Conservation (phyloP, 2,113 vertebrate genomes). For the Dromiciops gliroides region DNA sequence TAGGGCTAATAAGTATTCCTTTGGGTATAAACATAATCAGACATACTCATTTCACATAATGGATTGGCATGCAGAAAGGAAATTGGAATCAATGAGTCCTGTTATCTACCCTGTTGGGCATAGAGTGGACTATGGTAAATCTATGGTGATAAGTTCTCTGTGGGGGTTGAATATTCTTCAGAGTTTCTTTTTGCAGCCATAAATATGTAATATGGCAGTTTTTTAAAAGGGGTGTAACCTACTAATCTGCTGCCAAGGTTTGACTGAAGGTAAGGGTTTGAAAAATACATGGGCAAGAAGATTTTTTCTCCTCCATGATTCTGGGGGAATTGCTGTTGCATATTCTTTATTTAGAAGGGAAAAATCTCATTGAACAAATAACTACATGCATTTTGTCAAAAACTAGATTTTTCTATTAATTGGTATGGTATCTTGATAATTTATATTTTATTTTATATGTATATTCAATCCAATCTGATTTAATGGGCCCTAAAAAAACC, state of each 20-base stretch:
- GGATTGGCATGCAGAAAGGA: neutral
- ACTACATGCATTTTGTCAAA: neutral
- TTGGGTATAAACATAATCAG: neutral
- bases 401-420: neutral
- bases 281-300: neutral
- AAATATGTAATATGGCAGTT: neutral
- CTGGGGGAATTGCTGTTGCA: neutral
- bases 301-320: neutral
- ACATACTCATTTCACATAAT: neutral
- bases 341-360: neutral
- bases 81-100: neutral
- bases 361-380: neutral
- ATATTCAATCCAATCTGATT: neutral
- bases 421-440: conserved; percentile 15
- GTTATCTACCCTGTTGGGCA: neutral
- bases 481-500: neutral
- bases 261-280: neutral
- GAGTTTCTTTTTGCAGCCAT: neutral
- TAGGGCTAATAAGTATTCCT: neutral
- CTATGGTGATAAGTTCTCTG: neutral
- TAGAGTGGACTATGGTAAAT: neutral
- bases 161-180: neutral
- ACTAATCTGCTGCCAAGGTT: neutral
- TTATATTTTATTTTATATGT: conserved; percentile 5
- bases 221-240: neutral